Percentiles rank a stretch among this genome's conserved stretches.
Evolutionary conservation across 1,140 invertebrate genomes (phyloP).

Genomic region (Drosophila melanica): DNA sequence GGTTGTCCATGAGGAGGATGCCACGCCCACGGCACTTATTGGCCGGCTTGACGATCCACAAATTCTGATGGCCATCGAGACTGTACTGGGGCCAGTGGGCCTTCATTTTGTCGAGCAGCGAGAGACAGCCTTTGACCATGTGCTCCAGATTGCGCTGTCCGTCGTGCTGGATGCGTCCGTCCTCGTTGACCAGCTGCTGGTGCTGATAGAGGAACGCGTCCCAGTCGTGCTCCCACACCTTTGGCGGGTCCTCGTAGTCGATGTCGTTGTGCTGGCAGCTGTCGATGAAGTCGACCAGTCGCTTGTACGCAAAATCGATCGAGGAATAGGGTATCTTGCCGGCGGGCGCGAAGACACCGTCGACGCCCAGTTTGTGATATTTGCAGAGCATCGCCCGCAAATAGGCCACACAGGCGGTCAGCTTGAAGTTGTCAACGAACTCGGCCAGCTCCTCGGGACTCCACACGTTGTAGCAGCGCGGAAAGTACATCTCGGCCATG

Average conservation of each 20-base stretch:
- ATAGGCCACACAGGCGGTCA: conserved; percentile 93
- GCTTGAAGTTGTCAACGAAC: conserved; percentile 95
- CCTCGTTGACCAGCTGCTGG: conserved; percentile 89
- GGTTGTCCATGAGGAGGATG: conserved; percentile 93
- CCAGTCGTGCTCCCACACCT: conserved; percentile 93
- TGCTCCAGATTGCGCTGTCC: conserved; percentile 72
- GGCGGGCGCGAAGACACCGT: conserved; percentile 85
- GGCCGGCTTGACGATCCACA: conserved; percentile 98
- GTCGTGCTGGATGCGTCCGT: conserved; percentile 83
- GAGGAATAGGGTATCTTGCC: conserved; percentile 89
- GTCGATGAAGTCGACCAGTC: conserved; percentile 90
- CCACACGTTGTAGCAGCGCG: conserved; percentile 93
- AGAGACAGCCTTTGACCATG: conserved; percentile 82
- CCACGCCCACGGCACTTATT: conserved; percentile 96
- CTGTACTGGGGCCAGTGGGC: conserved; percentile 92
- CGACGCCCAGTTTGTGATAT: conserved; percentile 86
- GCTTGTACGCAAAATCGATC: conserved; percentile 91
- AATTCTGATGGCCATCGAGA: conserved; percentile 92
- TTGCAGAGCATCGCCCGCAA: conserved; percentile 90
- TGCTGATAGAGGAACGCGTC: conserved; percentile 92
- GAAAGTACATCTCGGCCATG: conserved; percentile 92
- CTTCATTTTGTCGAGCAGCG: conserved; percentile 84
- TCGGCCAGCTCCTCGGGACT: conserved; percentile 93
- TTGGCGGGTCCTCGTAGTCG: conserved; percentile 88
- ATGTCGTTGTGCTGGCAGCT: conserved; percentile 93